Base-by-base conservation (phyloP, 64 coral and sea anemone species). In the Montipora efflorescens region DNA sequence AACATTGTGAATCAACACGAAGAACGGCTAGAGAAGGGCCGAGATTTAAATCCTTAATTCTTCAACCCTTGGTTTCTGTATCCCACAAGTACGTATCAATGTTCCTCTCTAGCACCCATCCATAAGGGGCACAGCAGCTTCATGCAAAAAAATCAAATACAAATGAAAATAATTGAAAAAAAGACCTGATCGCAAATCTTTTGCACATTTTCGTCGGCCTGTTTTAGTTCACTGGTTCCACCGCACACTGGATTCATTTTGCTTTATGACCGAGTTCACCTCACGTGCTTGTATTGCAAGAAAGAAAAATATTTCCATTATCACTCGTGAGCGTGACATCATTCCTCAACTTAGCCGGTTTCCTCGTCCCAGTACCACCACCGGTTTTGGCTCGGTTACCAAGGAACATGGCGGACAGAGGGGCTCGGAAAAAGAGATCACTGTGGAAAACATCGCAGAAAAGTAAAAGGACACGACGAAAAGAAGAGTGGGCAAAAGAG, bases 351-450 rank as follows among this genome's bases (percentile, higher is more conserved):
- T 4, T 76, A 76, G 5, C 23, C 74, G 81, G 67, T 36, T 47
- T 0, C 8, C 59, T 64, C 59, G 52, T 7, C 52, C 52, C 52
- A 55, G 52, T 55, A 55, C 10, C 52, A 55, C 10, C 52, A 55
- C 10, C 36, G 36, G 36, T 36, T 36, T 36, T 36, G 78, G 93
- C 93, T 82, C 47, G 94, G 94, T 88, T 77, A 77, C 90, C 49
- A 76, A 87, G 83, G n/a, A 95, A 95, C 74, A 95, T 95, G 94
- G 94, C 94, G 75, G 94, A 87, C 82, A 74, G 36, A 1, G 66
- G 82, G 61, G 61, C 14, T 36, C 46, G 70, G 87, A 62, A n/a
- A 20, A 19, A 88, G 59, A 79, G 20, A 13, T 75, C 21, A 55
- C 1, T 79, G 79, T 81, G 64, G 46, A 95, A 91, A 69, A 81